A percentile compares a stretch with the other conserved stretches of the same genome.
These are phyloP conservation scores for Thaumetopoea pityocampa DNA, from an alignment of 1,140 invertebrate species.

Conservation along the genomic window DNA sequence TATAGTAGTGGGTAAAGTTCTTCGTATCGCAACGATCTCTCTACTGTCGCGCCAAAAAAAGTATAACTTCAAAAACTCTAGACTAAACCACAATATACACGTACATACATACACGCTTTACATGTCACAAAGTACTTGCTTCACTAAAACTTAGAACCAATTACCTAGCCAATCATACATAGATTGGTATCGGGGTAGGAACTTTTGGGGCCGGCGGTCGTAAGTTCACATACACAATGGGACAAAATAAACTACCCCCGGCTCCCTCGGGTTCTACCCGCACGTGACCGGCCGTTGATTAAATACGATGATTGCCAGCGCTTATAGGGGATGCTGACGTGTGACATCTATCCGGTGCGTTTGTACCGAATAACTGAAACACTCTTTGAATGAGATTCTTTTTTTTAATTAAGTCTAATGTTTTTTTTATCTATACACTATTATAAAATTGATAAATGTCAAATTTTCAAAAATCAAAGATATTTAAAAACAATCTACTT, in stretches of 20 bases:
- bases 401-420: no score
- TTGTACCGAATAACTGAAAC: neutral
- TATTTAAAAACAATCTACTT: no score
- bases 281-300: constrained; percentile 45
- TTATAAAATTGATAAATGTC: no score
- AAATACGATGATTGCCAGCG: constrained; percentile 30
- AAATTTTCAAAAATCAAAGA: no score
- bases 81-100: no score
- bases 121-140: neutral
- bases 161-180: constrained; percentile 12
- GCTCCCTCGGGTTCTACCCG: constrained; percentile 26
- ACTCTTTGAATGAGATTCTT: neutral
- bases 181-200: constrained; percentile 8
- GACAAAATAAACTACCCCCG: constrained; percentile 25
- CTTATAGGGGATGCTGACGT: constrained; percentile 13
- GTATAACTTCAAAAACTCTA: no score
- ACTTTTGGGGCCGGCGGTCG: constrained; percentile 10
- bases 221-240: constrained; percentile 23
- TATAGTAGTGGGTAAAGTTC: no score
- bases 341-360: neutral
- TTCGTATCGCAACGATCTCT: no score
- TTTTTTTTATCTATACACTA: no score
- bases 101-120: no score
- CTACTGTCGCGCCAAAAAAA: no score
- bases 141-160: constrained; percentile 17